Base-by-base conservation (phyloP, 2,888 invertebrate species). In the Drosophila buzzatii region DNA sequence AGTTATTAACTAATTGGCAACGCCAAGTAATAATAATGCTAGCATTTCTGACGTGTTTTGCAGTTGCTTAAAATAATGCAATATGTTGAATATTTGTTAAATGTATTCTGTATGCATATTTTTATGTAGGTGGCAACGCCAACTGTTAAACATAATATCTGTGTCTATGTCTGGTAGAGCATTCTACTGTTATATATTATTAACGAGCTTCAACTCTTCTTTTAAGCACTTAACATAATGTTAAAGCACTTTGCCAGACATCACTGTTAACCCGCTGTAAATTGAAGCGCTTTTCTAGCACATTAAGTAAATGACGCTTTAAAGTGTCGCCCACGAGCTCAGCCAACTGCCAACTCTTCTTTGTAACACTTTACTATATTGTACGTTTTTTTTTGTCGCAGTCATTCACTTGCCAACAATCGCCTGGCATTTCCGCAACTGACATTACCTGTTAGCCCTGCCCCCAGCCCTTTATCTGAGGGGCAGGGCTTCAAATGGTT, bases 341-440 rank as follows among this genome's bases (percentile, higher is more conserved):
- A 9, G 31, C 16, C n/a, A 10, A 10, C 31, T 6, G 33, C 3
- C 33, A 35, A 53, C 44, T 49, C 7, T 33, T 39, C 33, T 31
- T 41, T 53, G 33, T 42, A 51, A 20, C 59, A 18, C 56, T 53
- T 53, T 37, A 52, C 52, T 67, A 5, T 52, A 12, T 55, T 4
- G 1, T 2, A 5, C 1, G n/a, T 27, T 18, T 55, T 55, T 37
- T 35, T 37, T 14, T 14, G 4, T 14, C 56, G 53, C n/a, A 65
- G 72, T 71, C 81, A 71, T 80, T 78, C 76, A 85, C 77, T 82
- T 84, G 80, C 67, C 73, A 67, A 74, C 77, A 82, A 79, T 79
- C 73, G 82, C 10, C 56, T 51, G 76, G 77, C 74, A 73, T 73
- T 84, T 88, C 71, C 81, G 77, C 56, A 57, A n/a, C 51, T 57